Conservation (phyloP, 2,113 vertebrate genomes). For the Herpetotheres cachinnans region DNA sequence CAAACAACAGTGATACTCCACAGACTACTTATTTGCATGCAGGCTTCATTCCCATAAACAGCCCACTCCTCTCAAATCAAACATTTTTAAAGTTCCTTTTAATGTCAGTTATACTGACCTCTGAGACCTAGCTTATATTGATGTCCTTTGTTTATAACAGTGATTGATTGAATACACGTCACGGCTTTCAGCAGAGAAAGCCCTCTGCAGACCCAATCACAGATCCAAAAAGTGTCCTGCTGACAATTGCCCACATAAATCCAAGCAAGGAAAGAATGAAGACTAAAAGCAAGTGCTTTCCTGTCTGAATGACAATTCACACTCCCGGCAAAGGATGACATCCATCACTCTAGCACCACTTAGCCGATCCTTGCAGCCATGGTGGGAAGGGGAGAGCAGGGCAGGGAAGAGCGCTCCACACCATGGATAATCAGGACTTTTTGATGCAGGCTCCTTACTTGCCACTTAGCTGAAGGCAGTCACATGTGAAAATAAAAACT, state of each 20-base stretch:
- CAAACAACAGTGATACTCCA: not conserved
- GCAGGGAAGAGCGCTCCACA: not conserved
- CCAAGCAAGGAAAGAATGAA: slow-evolving; percentile 2
- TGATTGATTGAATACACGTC: not conserved
- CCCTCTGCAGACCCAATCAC: not conserved
- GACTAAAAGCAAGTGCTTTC: not conserved
- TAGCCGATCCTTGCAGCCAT: not conserved
- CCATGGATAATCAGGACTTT: not conserved
- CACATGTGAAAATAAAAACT: not conserved
- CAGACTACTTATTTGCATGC: not conserved
- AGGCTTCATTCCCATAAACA: not conserved
- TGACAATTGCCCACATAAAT: slow-evolving; percentile 23
- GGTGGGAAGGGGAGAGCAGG: not conserved
- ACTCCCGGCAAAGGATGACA: not conserved
- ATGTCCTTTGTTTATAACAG: not conserved
- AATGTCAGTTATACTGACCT: not conserved
- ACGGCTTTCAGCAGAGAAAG: not conserved
- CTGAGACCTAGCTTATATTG: not conserved
- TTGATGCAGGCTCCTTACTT: not conserved
- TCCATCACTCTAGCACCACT: not conserved
- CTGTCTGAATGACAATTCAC: not conserved
- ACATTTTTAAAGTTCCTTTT: not conserved
- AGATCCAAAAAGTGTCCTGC: not conserved
- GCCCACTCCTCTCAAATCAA: not conserved
- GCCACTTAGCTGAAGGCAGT: not conserved